Evolutionary conservation across 2,888 invertebrate genomes (phyloP), one percentile per base, ranked within the genome.

Genomic region (Nephrotoma guestfalica): DNA sequence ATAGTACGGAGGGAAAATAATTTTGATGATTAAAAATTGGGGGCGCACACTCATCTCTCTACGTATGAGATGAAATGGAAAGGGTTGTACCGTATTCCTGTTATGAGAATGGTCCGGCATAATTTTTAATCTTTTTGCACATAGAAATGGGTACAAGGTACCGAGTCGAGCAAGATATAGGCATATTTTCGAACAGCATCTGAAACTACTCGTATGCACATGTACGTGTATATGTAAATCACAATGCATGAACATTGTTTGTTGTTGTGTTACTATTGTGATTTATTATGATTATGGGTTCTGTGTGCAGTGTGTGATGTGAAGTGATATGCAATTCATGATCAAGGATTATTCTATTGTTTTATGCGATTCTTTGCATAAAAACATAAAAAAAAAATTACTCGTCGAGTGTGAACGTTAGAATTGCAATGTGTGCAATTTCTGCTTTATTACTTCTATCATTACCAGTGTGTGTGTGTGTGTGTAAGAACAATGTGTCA

Each of bases 311-410:
- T 71, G 71, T 71, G 84, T 84, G 84, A 84, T 41, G 41, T 84
- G 84, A 84, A 84, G 84, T 84, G 84, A 84, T 41, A 84, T 84
- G 84, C 84, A 84, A 84, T 84, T 84, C 84, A 84, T 84, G 84
- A 84, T 84, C 41, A 84, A 41, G 84, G 84, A 84, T 84, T 71
- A 71, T 71, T 71, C 71, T 71, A 71, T 71, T 71, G 71, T 71
- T 71, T 71, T 30, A 30, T 71, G 30, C 57, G 57, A 57, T 57
- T 57, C 18, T 57, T 18, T 57, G 57, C 47, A 51, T 15, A 15
- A 51, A 51, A 51, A 51, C n/a, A 51, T 9, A 43, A 43, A 43
- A 43, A 43, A 43, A 6, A 11, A 43, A 51, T 15, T 51, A n/a
- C 51, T 71, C 4, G 71, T 71, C 71, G 71, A 71, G 71, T 71